phyloP scores from a whole-genome alignment of 2,888 invertebrate species.

The Cerastis rubricosa region DNA sequence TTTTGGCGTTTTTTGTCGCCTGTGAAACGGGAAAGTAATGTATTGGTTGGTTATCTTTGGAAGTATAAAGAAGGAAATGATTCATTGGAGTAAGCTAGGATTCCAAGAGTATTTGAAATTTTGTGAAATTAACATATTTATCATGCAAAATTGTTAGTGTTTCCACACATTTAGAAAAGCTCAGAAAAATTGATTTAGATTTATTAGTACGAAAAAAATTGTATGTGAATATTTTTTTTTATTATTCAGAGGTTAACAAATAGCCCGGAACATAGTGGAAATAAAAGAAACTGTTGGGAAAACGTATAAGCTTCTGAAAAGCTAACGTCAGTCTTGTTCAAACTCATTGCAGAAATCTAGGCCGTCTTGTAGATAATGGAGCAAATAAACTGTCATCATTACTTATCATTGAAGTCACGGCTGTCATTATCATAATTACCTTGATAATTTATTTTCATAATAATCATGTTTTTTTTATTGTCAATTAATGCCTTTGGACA shows the following conservation, averaged over 20 bases:
- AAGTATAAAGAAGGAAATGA: not conserved
- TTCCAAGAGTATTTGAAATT: not conserved
- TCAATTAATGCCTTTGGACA: not conserved
- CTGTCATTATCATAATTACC: not conserved
- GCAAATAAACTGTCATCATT: too few species aligned
- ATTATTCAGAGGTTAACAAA: not conserved
- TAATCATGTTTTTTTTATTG: not conserved
- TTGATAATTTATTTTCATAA: not conserved
- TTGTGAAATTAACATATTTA: not conserved
- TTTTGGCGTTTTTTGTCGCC: conserved; percentile 51
- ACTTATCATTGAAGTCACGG: too few species aligned
- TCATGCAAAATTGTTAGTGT: not conserved
- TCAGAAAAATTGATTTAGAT: not conserved
- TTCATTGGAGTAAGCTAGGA: not conserved
- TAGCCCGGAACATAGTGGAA: too few species aligned
- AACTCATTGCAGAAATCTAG: too few species aligned
- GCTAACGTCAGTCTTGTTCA: too few species aligned
- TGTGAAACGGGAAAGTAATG: conserved; percentile 33
- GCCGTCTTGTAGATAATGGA: too few species aligned
- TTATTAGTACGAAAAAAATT: not conserved
- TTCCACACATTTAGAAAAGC: not conserved
- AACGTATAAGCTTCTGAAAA: too few species aligned
- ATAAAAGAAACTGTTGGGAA: too few species aligned
- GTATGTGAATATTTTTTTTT: not conserved
- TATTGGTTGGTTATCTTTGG: conserved; percentile 47